These are phyloP conservation scores for Tragelaphus strepsiceros DNA, from an alignment of 2,113 vertebrate species.

Conservation along the genomic window DNA sequence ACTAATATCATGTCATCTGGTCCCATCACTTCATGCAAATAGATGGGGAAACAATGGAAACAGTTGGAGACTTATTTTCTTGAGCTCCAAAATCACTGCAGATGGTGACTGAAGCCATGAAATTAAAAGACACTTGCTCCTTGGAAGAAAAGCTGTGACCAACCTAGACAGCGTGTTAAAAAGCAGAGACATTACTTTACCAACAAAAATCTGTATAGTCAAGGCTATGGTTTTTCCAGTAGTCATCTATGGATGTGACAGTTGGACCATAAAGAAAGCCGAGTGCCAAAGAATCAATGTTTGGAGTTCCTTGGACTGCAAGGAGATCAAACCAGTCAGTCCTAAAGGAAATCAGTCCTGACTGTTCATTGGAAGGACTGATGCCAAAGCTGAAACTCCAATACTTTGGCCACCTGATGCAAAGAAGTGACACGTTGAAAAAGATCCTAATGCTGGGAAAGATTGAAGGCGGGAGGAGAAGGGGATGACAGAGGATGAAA, in stretches of 20 bases:
- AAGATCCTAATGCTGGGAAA: background rate
- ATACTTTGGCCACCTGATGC: background rate
- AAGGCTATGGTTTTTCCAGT: background rate
- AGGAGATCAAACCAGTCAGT: background rate
- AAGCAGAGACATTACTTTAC: background rate
- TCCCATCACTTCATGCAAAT: background rate
- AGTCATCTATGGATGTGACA: background rate
- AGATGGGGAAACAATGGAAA: background rate
- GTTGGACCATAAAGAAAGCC: background rate
- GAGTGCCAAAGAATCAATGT: background rate
- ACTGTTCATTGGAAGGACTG: background rate
- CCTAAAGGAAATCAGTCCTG: background rate
- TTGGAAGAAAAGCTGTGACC: background rate
- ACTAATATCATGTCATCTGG: fast-evolving
- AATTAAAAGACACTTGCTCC: background rate
- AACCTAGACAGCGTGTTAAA: background rate
- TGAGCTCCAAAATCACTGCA: background rate
- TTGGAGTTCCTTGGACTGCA: background rate
- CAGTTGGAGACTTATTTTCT: background rate
- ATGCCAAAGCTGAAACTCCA: background rate
- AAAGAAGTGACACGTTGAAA: background rate
- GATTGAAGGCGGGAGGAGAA: background rate
- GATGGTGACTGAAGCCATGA: background rate
- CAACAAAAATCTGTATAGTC: background rate
- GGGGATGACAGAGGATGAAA: background rate